Base-by-base conservation (phyloP, 2,888 invertebrate genomes). In the Apantesis nais region DNA sequence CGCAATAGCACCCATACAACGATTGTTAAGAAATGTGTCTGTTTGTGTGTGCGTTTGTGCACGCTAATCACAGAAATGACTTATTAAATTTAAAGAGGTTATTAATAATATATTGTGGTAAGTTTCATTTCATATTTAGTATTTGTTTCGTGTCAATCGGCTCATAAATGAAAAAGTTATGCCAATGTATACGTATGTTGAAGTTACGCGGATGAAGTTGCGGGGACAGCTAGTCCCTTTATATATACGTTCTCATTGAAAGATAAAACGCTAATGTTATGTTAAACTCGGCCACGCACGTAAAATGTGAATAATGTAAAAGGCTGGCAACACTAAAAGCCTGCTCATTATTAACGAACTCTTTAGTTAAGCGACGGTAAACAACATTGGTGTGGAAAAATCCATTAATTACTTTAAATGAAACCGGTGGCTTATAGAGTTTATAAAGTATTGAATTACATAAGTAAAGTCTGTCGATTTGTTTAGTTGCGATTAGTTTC, bases 271-370 rank as follows among this genome's bases (percentile, higher is more conserved):
- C 65, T 70, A 62, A 71, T 73, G 62, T 72, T 70, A 68, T 75
- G 67, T 66, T 77, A 78, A 79, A 70, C 77, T 71, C 62, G 72
- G 67, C 73, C 78, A 78, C 76, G 76, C 72, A 79, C 76, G 68
- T 72, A 31, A 31, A 73, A 66, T 66, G 81, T 86, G 79, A 85
- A 82, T 86, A 81, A 85, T 85, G 77, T 78, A 85, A 81, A 81
- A 78, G 82, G 84, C 77, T 77, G 77, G 70, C 78, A 79, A 73
- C 81, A 80, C 79, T 85, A 82, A 83, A 80, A 82, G 82, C 81
- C 77, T 37, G 8, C 48, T 74, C 78, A 84, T 85, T 84, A 85
- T 84, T 82, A 73, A 85, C 79, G 78, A 76, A 72, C 74, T 77
- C 71, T 81, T 82, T 80, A 76, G 76, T 75, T 76, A 80, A 78